Percentiles rank a stretch among this genome's conserved stretches.
phyloP scores from a whole-genome alignment of 1,140 invertebrate genomes.

The Pomacea maculata region DNA sequence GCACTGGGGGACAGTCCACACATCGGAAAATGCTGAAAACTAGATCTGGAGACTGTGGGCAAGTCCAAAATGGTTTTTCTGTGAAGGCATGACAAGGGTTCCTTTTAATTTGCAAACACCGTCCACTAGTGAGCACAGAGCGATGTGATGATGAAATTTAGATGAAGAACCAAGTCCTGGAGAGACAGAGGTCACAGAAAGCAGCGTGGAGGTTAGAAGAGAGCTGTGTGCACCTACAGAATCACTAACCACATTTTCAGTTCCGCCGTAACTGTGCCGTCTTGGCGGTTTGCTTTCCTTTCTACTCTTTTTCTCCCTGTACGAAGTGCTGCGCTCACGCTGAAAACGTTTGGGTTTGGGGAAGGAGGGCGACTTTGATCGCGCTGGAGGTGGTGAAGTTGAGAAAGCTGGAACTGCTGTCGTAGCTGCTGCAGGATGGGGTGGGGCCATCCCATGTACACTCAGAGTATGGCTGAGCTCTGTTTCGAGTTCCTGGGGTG shows the following conservation, averaged over 20 bases:
- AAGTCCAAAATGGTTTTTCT: no score
- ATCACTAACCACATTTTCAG: conserved; percentile 59
- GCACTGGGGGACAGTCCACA: no score
- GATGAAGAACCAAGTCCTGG: conserved; percentile 6
- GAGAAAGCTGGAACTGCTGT: neutral
- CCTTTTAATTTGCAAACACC: neutral
- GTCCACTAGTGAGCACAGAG: neutral
- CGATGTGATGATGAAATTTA: neutral
- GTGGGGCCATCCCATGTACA: no score
- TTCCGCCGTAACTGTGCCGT: conserved; percentile 55
- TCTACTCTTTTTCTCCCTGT: conserved; percentile 63
- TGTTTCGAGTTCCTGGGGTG: no score
- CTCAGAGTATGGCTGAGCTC: no score
- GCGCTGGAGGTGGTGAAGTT: conserved; percentile 29
- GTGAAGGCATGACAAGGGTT: neutral
- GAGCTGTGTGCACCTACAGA: neutral
- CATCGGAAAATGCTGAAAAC: no score
- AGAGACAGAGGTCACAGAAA: neutral
- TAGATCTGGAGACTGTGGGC: no score
- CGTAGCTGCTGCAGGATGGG: neutral
- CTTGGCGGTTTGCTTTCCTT: conserved; percentile 48
- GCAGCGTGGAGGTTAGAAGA: conserved; percentile 4
- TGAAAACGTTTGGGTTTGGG: conserved; percentile 48
- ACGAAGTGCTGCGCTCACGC: conserved; percentile 56
- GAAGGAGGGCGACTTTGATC: conserved; percentile 35